Evolutionary conservation across 2,113 vertebrate genomes (phyloP).

Genomic region (Microcebus ravelobensis): DNA sequence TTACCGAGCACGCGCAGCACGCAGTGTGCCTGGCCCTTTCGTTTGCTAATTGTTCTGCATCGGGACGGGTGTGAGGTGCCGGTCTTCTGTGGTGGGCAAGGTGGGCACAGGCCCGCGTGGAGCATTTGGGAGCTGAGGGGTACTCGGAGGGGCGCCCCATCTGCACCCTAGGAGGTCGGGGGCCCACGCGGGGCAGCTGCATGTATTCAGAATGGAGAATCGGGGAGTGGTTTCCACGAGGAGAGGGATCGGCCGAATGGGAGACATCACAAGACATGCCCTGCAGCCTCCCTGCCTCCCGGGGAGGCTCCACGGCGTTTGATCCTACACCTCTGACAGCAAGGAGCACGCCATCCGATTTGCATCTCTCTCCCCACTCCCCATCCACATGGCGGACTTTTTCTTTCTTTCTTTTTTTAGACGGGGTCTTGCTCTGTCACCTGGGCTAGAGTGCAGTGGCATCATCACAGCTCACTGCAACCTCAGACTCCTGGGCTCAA

Average conservation of each 20-base stretch:
- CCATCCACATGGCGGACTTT: neutral
- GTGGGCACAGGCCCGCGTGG: neutral
- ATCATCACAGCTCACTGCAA: too few species aligned
- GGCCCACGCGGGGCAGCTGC: neutral
- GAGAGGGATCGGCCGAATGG: neutral
- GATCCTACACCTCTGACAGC: neutral
- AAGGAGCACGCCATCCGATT: too few species aligned
- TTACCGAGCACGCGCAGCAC: neutral
- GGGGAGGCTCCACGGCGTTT: neutral
- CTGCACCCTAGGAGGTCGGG: neutral
- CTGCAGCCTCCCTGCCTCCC: neutral
- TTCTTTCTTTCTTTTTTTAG: too few species aligned
- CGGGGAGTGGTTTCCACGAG: neutral
- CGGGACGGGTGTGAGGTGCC: neutral
- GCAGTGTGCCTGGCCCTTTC: rapidly evolving
- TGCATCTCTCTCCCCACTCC: too few species aligned
- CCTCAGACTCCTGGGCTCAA: too few species aligned
- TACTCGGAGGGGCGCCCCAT: neutral
- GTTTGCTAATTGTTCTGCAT: neutral
- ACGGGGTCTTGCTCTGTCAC: too few species aligned
- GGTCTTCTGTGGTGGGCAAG: neutral
- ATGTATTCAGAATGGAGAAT: neutral
- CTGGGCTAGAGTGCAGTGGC: too few species aligned
- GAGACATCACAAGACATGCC: too few species aligned
- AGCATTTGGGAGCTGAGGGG: neutral